These are phyloP conservation scores for Gallinago stenura DNA, from an alignment of 2,797 vertebrate species.

Conservation along the genomic window DNA sequence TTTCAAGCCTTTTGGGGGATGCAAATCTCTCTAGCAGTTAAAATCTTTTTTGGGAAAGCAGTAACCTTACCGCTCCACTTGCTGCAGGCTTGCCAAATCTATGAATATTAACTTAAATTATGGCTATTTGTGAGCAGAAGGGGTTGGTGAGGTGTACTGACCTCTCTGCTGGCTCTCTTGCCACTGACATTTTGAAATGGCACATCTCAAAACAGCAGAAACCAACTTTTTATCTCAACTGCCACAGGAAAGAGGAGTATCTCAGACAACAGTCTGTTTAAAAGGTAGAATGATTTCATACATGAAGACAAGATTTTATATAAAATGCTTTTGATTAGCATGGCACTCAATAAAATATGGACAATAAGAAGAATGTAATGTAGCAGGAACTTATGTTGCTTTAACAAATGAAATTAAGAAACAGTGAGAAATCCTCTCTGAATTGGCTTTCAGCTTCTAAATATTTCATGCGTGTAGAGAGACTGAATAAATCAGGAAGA, in stretches of 20 bases:
- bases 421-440: background rate
- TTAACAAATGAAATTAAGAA: background rate
- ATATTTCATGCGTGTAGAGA: background rate
- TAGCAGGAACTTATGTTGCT: background rate
- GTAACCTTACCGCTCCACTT: background rate
- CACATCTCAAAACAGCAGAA: background rate
- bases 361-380: background rate
- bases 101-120: background rate
- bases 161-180: background rate
- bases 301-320: background rate
- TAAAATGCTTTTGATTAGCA: background rate
- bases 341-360: background rate
- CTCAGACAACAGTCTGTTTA: background rate
- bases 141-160: background rate
- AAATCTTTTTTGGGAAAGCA: background rate
- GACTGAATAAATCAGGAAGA: background rate
- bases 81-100: background rate
- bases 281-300: background rate
- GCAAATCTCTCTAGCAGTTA: background rate
- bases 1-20: background rate
- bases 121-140: background rate
- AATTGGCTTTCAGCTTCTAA: background rate
- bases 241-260: background rate
- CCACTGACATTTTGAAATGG: background rate
- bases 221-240: background rate